Percentiles rank a stretch among this genome's conserved stretches.
Conservation (phyloP, 1,140 invertebrate species). For the Popillia japonica region DNA sequence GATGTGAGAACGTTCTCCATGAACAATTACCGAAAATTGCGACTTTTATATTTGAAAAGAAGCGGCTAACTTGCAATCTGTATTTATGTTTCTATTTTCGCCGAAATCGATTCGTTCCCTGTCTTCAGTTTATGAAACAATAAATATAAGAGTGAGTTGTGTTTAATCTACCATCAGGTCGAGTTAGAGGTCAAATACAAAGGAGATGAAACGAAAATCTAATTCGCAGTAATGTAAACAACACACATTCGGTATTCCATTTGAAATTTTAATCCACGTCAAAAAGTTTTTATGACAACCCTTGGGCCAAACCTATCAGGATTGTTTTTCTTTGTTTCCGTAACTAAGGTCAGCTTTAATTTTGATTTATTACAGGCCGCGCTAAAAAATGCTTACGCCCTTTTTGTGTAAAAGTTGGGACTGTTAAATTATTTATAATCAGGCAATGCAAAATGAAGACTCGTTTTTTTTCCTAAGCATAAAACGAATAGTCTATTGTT, state of each 20-base stretch:
- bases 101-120: too few relatives aligned
- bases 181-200: too few relatives aligned
- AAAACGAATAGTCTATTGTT: background rate
- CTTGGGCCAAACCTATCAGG: background rate
- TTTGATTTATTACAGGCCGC: background rate
- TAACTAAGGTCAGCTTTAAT: slow-evolving; percentile 1
- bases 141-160: too few relatives aligned
- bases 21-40: too few relatives aligned
- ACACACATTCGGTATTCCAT: background rate
- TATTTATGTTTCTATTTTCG: too few relatives aligned
- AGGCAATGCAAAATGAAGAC: background rate
- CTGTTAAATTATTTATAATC: slow-evolving; percentile 2
- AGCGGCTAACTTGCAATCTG: too few relatives aligned
- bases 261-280: background rate
- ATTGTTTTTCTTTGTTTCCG: slow-evolving; percentile 2
- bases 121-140: too few relatives aligned
- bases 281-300: background rate
- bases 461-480: background rate
- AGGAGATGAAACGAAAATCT: background rate
- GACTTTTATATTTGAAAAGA: too few relatives aligned
- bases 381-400: background rate
- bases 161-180: too few relatives aligned
- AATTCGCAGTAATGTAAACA: background rate
- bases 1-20: too few relatives aligned
- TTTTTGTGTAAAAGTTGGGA: slow-evolving; percentile 1